A percentile compares a stretch with the other conserved stretches of the same genome.
phyloP scores from a whole-genome alignment of 2,113 vertebrate species.

The Dasypus novemcinctus region DNA sequence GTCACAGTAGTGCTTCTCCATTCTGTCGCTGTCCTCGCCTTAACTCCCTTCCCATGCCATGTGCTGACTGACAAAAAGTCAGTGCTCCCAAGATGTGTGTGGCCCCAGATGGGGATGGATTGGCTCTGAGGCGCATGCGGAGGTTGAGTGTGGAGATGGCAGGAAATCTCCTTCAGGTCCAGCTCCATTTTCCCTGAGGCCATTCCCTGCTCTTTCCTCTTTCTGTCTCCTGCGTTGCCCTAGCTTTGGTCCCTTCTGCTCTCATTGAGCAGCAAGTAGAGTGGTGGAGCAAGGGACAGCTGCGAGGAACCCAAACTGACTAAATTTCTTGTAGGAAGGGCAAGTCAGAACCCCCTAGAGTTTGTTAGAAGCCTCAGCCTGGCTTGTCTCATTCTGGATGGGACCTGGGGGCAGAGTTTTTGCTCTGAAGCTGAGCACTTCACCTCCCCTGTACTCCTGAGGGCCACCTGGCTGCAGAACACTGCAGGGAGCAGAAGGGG shows the following conservation, averaged over 20 bases:
- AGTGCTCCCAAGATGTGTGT: background rate
- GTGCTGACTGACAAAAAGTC: background rate
- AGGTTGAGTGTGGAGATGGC: background rate
- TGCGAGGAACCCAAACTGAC: background rate
- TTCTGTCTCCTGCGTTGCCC: no score
- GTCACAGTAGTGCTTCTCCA: accelerated
- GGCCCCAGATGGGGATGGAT: background rate
- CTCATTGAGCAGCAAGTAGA: background rate
- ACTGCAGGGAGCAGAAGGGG: background rate
- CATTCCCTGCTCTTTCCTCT: background rate
- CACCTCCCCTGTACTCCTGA: no score
- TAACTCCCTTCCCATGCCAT: background rate
- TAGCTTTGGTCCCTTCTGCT: background rate
- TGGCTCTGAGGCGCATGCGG: background rate
- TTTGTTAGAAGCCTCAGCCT: accelerated
- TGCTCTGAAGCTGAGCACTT: background rate
- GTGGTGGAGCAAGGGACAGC: background rate
- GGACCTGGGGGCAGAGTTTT: accelerated
- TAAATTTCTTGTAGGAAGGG: background rate
- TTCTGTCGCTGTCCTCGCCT: no score
- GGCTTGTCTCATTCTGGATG: no score
- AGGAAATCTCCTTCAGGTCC: no score
- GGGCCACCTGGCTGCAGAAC: background rate
- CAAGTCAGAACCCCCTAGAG: background rate
- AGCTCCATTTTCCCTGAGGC: accelerated